Percentiles rank a stretch among this genome's conserved stretches.
Evolutionary conservation across 2,888 invertebrate genomes (phyloP).

Genomic region (Lepidochrysops patricia): DNA sequence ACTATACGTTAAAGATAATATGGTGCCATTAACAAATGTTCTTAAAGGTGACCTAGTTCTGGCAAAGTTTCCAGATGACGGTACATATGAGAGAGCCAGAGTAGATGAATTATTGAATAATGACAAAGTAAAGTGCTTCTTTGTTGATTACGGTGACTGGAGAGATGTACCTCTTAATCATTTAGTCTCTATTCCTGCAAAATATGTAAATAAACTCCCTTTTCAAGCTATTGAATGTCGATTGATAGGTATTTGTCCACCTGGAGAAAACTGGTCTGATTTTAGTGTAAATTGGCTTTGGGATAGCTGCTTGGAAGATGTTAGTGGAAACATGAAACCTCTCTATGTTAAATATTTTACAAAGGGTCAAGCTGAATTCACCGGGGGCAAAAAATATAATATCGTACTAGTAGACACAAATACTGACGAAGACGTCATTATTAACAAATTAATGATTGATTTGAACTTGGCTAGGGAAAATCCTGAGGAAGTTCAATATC

Average conservation of each 20-base stretch:
- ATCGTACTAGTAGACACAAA: slow-evolving; percentile 65
- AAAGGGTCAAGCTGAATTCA: slow-evolving; percentile 45
- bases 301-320: slow-evolving; percentile 52
- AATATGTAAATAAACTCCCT: slow-evolving; percentile 68
- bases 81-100: slow-evolving; percentile 57
- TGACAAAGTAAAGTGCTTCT: slow-evolving; percentile 71
- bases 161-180: slow-evolving; percentile 47
- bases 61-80: slow-evolving; percentile 62
- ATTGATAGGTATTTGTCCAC: slow-evolving; percentile 67
- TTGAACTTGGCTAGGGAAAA: slow-evolving; percentile 56
- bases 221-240: slow-evolving; percentile 79
- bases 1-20: slow-evolving; percentile 36
- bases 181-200: slow-evolving; percentile 62
- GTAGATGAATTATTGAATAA: slow-evolving; percentile 41
- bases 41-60: slow-evolving; percentile 59
- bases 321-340: slow-evolving; percentile 46
- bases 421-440: slow-evolving; percentile 44
- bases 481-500: slow-evolving; percentile 37
- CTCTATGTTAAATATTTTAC: slow-evolving; percentile 56
- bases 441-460: slow-evolving; percentile 68
- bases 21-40: slow-evolving; percentile 32
- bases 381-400: slow-evolving; percentile 63
- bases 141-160: slow-evolving; percentile 78
- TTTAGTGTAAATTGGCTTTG: slow-evolving; percentile 69
- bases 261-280: slow-evolving; percentile 63